Base-by-base conservation (phyloP, 2,113 vertebrate genomes). In the Leucosticte australis region DNA sequence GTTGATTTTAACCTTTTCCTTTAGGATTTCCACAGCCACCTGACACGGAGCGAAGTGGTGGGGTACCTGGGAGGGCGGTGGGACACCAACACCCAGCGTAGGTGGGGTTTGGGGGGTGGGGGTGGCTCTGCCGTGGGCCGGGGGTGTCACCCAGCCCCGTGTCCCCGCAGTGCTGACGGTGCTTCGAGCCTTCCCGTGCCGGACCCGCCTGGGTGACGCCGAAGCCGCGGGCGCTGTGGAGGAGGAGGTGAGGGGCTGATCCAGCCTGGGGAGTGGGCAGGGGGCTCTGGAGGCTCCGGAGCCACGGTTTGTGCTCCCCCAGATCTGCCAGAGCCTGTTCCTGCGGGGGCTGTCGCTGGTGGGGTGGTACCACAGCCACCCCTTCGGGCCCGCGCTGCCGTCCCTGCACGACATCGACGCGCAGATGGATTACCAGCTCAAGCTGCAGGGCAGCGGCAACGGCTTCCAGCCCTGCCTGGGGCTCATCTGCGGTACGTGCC, bases 281-380 rank as follows among this genome's bases (percentile, higher is more conserved):
- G 47, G 39, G 56, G 71, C 26, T 27, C 46, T 0, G 2, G 9
- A 16, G 56, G 65, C 4, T 5, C 21, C 5, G 0, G 2, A 3
- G 19, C 33, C 52, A 70, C 0, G 1, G 14, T 2, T 0, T 8
- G 47, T 28, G 11, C 12, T 31, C 42, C 46, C 70, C 69, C 95
- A 99, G 99, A 99, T 99, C 94, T 99, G 98, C 96, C 99, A 99
- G 98, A 99, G 98, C 96, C 98, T 99, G 87, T 99, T 99, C 93
- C 98, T 99, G 97, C 98, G 99, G 3, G 99, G 99, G 19, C 97
- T 99, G 75, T 99, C 98, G 10, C 94, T 99, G 97, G 99, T 99
- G 92, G 99, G 99, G 22, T 99, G 99, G 99, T 99, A 99, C 97
- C 99, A 99, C 97, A 99, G 99, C 96, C 99, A 99, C 97, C 99